These are phyloP conservation scores for Sturmia bella DNA, from an alignment of 2,888 invertebrate species.

Conservation along the genomic window DNA sequence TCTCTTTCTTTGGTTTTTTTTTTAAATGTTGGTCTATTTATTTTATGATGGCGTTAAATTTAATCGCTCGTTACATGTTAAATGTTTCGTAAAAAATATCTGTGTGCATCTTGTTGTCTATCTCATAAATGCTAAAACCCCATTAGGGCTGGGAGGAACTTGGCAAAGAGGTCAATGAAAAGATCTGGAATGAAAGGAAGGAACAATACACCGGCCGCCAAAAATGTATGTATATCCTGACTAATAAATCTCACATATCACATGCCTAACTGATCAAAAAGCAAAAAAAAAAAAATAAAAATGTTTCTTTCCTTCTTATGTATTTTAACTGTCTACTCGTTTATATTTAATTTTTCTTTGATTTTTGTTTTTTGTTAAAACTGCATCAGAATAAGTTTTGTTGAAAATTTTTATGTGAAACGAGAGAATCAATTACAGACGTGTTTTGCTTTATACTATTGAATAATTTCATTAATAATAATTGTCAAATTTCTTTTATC, in stretches of 20 bases:
- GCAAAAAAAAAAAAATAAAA: too few species aligned
- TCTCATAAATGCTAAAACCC: constrained; percentile 62
- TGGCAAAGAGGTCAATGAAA: constrained; percentile 92
- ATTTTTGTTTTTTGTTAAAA: constrained; percentile 74
- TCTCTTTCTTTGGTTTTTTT: constrained; percentile 59
- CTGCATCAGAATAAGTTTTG: constrained; percentile 60
- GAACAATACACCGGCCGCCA: constrained; percentile 94
- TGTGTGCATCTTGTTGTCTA: constrained; percentile 68
- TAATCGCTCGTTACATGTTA: constrained; percentile 76
- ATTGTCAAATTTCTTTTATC: constrained; percentile 18
- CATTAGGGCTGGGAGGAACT: constrained; percentile 91
- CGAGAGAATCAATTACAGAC: constrained; percentile 38
- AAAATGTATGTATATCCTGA: constrained; percentile 87
- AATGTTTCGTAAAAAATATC: constrained; percentile 71
- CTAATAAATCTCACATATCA: constrained; percentile 55
- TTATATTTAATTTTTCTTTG: constrained; percentile 48
- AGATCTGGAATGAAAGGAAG: constrained; percentile 93
- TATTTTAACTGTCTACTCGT: constrained; percentile 39
- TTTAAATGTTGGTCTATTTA: constrained; percentile 51
- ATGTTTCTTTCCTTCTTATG: neutral
- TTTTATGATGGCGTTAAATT: constrained; percentile 71
- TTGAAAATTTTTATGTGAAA: constrained; percentile 63
- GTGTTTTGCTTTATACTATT: neutral
- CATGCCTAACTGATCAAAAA: constrained; percentile 66
- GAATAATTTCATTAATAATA: neutral